These are phyloP conservation scores for Rhagoletis pomonella DNA, from an alignment of 1,140 invertebrate genomes.

Conservation along the genomic window DNA sequence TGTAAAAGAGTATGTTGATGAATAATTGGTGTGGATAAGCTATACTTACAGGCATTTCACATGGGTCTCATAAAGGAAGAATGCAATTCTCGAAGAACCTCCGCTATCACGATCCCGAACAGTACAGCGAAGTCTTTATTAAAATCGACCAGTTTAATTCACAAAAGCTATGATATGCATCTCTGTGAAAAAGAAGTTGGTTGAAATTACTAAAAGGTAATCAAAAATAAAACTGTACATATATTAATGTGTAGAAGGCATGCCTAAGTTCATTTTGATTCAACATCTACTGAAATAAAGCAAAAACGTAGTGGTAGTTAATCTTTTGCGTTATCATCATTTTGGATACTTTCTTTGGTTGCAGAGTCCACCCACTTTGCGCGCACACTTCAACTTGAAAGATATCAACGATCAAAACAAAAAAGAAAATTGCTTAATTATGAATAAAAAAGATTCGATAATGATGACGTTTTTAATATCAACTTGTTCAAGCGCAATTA, in stretches of 20 bases:
- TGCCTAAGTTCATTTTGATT: too few relatives aligned
- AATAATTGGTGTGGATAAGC: not conserved
- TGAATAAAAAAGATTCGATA: constrained; percentile 15
- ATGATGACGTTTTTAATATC: constrained; percentile 34
- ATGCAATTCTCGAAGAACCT: constrained; percentile 55
- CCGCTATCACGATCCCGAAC: not conserved
- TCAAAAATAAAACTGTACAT: too few relatives aligned
- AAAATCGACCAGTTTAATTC: too few relatives aligned
- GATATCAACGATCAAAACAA: constrained; percentile 32
- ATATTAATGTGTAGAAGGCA: too few relatives aligned
- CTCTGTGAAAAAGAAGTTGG: too few relatives aligned
- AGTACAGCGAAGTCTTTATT: too few relatives aligned
- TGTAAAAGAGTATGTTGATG: too few relatives aligned
- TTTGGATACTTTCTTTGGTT: constrained; percentile 3
- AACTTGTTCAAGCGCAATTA: not conserved
- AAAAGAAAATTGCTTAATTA: constrained; percentile 46
- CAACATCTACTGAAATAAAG: too few relatives aligned
- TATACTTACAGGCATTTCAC: constrained; percentile 73
- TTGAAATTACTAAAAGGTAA: too few relatives aligned
- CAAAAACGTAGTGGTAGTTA: too few relatives aligned
- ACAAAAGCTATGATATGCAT: too few relatives aligned
- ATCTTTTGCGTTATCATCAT: too few relatives aligned
- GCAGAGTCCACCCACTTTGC: not conserved
- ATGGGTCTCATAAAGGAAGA: constrained; percentile 71
- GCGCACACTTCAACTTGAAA: not conserved